Evolutionary conservation across 1,140 invertebrate species (phyloP).

Genomic region (Papilio xuthus): DNA sequence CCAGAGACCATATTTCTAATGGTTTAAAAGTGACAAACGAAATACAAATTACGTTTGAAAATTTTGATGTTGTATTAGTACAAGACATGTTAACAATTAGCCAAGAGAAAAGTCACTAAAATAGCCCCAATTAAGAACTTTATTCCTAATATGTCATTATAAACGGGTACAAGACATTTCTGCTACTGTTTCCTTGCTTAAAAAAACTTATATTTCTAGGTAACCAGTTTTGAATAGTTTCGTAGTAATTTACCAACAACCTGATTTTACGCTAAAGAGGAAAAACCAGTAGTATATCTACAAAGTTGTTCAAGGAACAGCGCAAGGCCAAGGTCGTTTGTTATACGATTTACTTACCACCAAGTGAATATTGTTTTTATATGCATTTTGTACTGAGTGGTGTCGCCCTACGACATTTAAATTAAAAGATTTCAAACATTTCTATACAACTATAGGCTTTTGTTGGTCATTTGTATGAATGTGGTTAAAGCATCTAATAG

Average conservation of each 20-base stretch:
- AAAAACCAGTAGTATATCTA: conserved; percentile 23
- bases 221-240: conserved; percentile 29
- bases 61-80: no score
- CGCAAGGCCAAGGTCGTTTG: conserved; percentile 14
- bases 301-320: conserved; percentile 17
- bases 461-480: neutral
- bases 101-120: neutral
- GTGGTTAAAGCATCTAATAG: neutral
- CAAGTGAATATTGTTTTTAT: neutral
- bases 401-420: conserved; percentile 2
- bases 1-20: neutral
- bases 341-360: neutral
- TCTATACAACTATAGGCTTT: neutral
- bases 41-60: no score
- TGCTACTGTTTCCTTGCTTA: conserved; percentile 3
- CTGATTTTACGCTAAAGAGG: conserved; percentile 18
- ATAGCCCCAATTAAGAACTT: neutral
- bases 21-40: neutral
- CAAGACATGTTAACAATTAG: neutral
- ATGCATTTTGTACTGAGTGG: neutral
- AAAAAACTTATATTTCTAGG: conserved; percentile 27
- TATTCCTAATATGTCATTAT: neutral
- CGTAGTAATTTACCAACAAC: conserved; percentile 25
- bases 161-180: neutral
- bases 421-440: neutral